Conservation (phyloP, 64 coral and sea anemone genomes). For the Montipora capricornis region DNA sequence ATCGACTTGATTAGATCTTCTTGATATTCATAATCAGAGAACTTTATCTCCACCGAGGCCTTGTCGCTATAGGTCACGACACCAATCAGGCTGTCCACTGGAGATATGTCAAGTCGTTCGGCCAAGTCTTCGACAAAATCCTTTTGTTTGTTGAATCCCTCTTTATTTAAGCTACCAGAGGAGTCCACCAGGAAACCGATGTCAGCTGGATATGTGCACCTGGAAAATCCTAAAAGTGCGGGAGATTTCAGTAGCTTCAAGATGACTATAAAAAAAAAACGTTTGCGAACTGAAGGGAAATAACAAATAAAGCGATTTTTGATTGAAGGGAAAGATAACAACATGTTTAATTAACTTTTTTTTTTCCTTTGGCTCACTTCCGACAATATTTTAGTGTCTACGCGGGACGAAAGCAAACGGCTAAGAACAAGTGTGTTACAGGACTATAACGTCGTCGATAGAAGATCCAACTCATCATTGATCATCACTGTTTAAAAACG, state of each 20-base stretch:
- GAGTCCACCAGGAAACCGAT: constrained; percentile 63
- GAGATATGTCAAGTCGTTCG: neutral
- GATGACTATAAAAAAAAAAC: no score
- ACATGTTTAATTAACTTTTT: no score
- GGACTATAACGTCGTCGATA: no score
- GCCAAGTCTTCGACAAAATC: constrained; percentile 47
- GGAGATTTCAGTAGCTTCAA: neutral
- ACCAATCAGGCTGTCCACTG: constrained; percentile 17
- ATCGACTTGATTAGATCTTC: constrained; percentile 8
- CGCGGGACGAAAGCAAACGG: no score
- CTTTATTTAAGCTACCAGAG: constrained; percentile 37
- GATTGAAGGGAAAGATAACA: no score
- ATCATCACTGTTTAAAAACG: no score
- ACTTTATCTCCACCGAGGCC: constrained; percentile 40
- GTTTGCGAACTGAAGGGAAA: no score
- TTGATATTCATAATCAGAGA: constrained; percentile 44
- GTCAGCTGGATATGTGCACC: constrained; percentile 62
- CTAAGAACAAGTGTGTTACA: no score
- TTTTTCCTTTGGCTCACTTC: no score
- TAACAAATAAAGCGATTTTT: no score
- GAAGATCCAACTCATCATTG: no score
- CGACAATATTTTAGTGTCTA: no score
- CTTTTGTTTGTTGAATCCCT: constrained; percentile 27
- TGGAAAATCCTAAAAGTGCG: constrained; percentile 10
- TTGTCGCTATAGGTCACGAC: constrained; percentile 77